Evolutionary conservation across 2,113 vertebrate genomes (phyloP).

Genomic region (Barbus barbus): DNA sequence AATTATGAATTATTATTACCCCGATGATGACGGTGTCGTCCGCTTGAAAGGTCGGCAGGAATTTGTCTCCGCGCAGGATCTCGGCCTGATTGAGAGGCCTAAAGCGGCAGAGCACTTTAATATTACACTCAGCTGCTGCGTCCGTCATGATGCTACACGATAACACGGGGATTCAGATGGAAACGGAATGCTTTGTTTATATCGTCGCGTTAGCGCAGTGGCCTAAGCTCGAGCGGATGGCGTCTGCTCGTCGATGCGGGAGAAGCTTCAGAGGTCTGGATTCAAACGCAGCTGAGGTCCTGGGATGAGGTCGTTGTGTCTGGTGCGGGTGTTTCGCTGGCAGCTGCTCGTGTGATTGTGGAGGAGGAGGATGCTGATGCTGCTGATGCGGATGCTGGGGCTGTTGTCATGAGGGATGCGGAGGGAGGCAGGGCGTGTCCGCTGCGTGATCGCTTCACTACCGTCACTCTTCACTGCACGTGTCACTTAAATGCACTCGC

Average conservation of each 20-base stretch:
- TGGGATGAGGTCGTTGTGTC: too few species aligned
- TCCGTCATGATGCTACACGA: conserved; percentile 77
- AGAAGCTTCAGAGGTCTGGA: neutral
- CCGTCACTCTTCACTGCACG: neutral
- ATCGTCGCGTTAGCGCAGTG: neutral
- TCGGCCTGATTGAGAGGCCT: conserved; percentile 89
- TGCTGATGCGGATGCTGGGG: neutral
- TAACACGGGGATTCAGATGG: neutral
- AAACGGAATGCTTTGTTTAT: neutral
- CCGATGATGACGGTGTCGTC: conserved; percentile 87
- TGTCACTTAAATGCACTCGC: neutral
- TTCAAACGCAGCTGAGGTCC: neutral
- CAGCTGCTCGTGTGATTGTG: neutral
- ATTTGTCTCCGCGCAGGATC: conserved; percentile 87
- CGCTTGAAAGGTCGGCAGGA: conserved; percentile 86
- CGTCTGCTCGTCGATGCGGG: too few species aligned
- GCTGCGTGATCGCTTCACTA: neutral
- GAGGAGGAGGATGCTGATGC: neutral
- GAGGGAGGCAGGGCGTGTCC: conserved; percentile 29
- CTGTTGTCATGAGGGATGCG: conserved; percentile 40
- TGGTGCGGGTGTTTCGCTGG: neutral
- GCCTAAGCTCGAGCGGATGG: neutral
- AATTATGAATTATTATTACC: too few species aligned
- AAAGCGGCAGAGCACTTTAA: conserved; percentile 93
- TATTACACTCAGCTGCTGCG: conserved; percentile 86